These are phyloP conservation scores for Cantharis flavilabris DNA, from an alignment of 2,888 invertebrate genomes.

Conservation along the genomic window DNA sequence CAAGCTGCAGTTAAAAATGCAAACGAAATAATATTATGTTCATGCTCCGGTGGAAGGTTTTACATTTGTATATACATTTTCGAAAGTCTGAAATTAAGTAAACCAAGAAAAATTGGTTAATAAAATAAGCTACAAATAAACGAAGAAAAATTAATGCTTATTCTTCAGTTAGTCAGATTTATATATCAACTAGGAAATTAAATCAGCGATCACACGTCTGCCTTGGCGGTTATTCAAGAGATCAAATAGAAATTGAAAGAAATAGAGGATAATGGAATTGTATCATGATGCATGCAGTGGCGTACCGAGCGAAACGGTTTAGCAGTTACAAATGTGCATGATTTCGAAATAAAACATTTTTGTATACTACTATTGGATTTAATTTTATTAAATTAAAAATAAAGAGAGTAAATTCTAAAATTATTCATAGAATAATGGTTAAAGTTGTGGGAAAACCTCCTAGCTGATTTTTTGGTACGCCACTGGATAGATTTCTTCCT, in stretches of 20 bases:
- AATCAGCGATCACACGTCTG: background rate
- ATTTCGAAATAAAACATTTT: too few relatives aligned
- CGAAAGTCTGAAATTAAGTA: background rate
- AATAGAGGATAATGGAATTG: background rate
- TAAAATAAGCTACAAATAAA: background rate
- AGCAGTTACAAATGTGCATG: too few relatives aligned
- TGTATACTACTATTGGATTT: too few relatives aligned
- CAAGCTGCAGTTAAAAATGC: background rate
- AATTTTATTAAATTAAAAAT: too few relatives aligned
- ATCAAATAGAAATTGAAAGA: background rate
- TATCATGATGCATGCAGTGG: background rate
- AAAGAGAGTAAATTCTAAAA: too few relatives aligned
- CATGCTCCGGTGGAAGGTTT: background rate
- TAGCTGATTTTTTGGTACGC: too few relatives aligned
- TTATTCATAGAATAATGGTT: too few relatives aligned
- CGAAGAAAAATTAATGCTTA: too few relatives aligned
- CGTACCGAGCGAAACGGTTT: too few relatives aligned
- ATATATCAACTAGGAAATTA: too few relatives aligned
- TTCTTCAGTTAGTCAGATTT: too few relatives aligned
- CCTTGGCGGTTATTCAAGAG: background rate
- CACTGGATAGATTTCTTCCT: background rate
- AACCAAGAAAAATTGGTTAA: background rate
- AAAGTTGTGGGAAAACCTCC: too few relatives aligned
- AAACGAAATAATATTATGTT: background rate
- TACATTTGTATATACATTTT: background rate